These are phyloP conservation scores for Rhinolophus sinicus DNA, from an alignment of 2,113 vertebrate genomes.

Conservation along the genomic window DNA sequence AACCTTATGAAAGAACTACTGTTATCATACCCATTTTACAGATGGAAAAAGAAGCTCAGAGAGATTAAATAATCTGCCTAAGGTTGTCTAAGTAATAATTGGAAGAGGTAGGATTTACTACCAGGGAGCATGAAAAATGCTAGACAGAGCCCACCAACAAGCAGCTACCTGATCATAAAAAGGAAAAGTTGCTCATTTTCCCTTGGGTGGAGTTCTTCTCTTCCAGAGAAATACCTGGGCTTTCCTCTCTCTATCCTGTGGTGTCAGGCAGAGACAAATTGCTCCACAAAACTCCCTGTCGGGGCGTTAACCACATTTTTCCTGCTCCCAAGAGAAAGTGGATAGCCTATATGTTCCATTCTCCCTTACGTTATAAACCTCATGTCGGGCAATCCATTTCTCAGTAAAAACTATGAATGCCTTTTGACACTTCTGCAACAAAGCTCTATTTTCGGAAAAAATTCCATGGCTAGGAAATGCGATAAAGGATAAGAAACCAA, in stretches of 20 bases:
- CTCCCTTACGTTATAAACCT: background rate
- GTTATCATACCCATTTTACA: slow-evolving; percentile 7
- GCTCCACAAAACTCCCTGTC: background rate
- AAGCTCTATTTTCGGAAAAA: background rate
- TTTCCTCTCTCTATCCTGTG: background rate
- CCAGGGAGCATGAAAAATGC: background rate
- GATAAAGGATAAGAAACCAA: background rate
- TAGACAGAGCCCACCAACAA: background rate
- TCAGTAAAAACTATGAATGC: background rate
- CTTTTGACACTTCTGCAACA: background rate
- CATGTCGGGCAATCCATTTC: background rate
- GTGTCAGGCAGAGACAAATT: slow-evolving; percentile 1
- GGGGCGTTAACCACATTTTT: background rate
- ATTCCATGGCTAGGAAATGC: background rate
- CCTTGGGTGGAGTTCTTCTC: background rate
- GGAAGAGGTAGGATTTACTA: background rate
- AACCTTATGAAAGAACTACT: background rate
- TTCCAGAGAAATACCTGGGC: background rate
- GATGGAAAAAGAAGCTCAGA: background rate
- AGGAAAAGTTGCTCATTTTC: background rate
- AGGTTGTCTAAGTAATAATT: background rate
- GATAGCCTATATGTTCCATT: background rate
- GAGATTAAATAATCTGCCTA: background rate
- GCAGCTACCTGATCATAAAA: background rate
- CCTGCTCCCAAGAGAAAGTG: background rate